Evolutionary conservation across 2,888 invertebrate species (phyloP).

Genomic region (Heliconius ismenius): DNA sequence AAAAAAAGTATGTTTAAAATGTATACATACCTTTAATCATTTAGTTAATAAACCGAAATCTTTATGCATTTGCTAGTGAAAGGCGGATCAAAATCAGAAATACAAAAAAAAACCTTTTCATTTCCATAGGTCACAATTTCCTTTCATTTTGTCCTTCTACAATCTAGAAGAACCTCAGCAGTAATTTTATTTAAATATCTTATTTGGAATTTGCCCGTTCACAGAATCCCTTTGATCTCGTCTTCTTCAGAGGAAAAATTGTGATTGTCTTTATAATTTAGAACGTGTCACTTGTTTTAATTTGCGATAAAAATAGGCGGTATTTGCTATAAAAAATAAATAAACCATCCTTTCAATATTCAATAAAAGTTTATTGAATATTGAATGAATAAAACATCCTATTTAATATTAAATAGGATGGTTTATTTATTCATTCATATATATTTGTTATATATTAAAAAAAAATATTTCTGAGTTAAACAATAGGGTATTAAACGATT

Average conservation of each 20-base stretch:
- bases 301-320: neutral
- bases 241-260: slow-evolving; percentile 9
- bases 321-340: too few species aligned
- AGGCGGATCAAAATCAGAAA: neutral
- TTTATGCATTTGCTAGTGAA: neutral
- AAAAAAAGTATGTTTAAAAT: neutral
- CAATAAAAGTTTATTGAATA: slow-evolving; percentile 9
- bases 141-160: neutral
- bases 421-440: neutral
- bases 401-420: neutral
- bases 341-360: too few species aligned
- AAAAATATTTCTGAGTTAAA: neutral
- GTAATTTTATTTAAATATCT: slow-evolving; percentile 13
- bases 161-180: neutral
- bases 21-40: neutral
- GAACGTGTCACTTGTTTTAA: slow-evolving; percentile 13
- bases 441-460: neutral
- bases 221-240: slow-evolving; percentile 10
- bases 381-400: neutral
- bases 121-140: too few species aligned
- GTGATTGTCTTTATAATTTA: slow-evolving; percentile 15
- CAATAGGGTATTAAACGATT: too few species aligned
- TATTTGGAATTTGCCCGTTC: slow-evolving; percentile 11
- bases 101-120: neutral
- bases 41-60: neutral